Percentiles rank a stretch among this genome's conserved stretches.
phyloP scores from a whole-genome alignment of 2,113 vertebrate genomes.

The Pterocles gutturalis region DNA sequence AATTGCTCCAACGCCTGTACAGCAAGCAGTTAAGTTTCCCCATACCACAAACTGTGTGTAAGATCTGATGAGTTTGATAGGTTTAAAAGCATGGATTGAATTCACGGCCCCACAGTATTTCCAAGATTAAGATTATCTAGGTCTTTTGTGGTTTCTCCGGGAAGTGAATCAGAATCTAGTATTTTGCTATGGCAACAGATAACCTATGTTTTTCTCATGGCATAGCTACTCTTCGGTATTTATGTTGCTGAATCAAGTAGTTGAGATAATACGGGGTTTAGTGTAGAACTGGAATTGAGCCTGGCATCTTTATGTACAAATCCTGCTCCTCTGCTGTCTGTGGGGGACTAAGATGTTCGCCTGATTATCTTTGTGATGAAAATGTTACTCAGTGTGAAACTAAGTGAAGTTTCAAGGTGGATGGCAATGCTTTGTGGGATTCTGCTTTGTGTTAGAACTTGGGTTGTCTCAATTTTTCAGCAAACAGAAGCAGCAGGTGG shows the following conservation, averaged over 20 bases:
- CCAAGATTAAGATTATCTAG: background rate
- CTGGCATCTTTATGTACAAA: background rate
- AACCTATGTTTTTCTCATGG: background rate
- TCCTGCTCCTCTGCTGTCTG: background rate
- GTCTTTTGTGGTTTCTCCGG: background rate
- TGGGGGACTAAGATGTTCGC: background rate
- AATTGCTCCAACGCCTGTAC: background rate
- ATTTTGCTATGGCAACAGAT: background rate
- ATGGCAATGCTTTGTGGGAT: background rate
- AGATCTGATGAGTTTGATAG: background rate
- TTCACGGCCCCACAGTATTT: background rate
- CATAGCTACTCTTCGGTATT: background rate
- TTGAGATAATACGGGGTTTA: fast-evolving
- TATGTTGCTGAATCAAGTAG: background rate
- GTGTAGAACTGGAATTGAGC: background rate
- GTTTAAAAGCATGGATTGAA: background rate
- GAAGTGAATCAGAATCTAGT: background rate
- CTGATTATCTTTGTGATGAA: background rate
- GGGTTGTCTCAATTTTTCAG: background rate
- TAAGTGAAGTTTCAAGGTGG: background rate
- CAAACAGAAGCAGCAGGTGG: background rate
- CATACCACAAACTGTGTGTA: fast-evolving
- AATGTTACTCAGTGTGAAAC: background rate
- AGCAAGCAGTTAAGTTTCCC: background rate
- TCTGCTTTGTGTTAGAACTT: background rate